A percentile compares a stretch with the other conserved stretches of the same genome.
phyloP scores from a whole-genome alignment of 2,888 invertebrate genomes.

The Lacanobia oleracea region DNA sequence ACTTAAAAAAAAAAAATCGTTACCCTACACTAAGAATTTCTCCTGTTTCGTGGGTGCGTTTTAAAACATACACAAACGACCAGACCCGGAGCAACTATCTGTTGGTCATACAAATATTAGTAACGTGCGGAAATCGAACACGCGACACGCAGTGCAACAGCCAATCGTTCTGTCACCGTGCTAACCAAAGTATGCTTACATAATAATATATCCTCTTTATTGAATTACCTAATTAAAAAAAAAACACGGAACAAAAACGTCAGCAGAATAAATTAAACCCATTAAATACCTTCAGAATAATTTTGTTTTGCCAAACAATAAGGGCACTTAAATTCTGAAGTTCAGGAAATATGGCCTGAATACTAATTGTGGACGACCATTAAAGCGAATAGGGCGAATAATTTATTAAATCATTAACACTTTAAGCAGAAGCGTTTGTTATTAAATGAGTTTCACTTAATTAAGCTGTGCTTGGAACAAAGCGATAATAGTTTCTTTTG shows the following conservation, averaged over 20 bases:
- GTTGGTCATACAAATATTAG: too few relatives aligned
- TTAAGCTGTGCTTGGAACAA: constrained; percentile 19
- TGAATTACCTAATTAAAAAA: background rate
- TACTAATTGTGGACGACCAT: constrained; percentile 45
- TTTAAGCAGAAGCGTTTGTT: constrained; percentile 16
- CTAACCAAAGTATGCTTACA: too few relatives aligned
- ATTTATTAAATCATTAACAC: constrained; percentile 55
- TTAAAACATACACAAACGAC: too few relatives aligned
- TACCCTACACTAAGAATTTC: too few relatives aligned
- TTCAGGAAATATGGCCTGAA: constrained; percentile 54
- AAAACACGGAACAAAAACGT: constrained; percentile 17
- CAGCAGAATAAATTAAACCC: constrained; percentile 37
- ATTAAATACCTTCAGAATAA: constrained; percentile 52
- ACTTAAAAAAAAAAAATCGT: too few relatives aligned
- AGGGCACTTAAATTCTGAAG: constrained; percentile 47
- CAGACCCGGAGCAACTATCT: too few relatives aligned
- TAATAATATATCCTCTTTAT: too few relatives aligned
- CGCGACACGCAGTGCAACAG: too few relatives aligned
- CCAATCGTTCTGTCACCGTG: too few relatives aligned
- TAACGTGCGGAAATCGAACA: too few relatives aligned
- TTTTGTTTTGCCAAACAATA: constrained; percentile 57
- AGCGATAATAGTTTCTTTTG: background rate
- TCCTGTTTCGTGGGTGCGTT: too few relatives aligned
- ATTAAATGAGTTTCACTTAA: constrained; percentile 21
- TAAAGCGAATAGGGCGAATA: constrained; percentile 39